Percentiles rank a stretch among this genome's conserved stretches.
phyloP scores from a whole-genome alignment of 2,113 vertebrate species.

The Perca schrenkii region DNA sequence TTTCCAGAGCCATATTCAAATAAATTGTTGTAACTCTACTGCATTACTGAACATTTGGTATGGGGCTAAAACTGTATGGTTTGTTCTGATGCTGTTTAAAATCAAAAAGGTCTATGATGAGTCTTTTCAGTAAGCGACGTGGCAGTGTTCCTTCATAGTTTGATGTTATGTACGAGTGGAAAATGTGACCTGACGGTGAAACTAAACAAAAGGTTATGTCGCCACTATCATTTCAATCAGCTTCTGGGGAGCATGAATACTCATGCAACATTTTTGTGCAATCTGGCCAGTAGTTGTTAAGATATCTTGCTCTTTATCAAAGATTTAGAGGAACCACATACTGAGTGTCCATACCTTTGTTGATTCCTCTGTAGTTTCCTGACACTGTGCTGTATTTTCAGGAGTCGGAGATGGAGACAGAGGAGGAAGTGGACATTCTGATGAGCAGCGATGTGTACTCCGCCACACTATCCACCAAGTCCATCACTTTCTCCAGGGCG shows the following conservation, averaged over 20 bases:
- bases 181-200: neutral
- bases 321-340: neutral
- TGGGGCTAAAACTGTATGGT: neutral
- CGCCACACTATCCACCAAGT: conserved; percentile 98
- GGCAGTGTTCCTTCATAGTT: neutral
- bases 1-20: neutral
- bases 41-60: neutral
- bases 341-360: neutral
- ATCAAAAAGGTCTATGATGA: neutral
- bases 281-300: neutral
- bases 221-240: neutral
- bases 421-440: conserved; percentile 99
- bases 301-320: neutral
- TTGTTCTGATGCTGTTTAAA: neutral
- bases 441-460: conserved; percentile 99
- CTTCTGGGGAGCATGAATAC: neutral
- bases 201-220: neutral
- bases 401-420: conserved; percentile 99
- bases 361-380: neutral
- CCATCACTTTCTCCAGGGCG: conserved; percentile 96
- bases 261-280: neutral
- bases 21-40: neutral
- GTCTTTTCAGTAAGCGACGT: neutral
- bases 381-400: conserved; percentile 59
- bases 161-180: neutral